Evolutionary conservation across 2,797 vertebrate genomes (phyloP).

Genomic region (Forpus xanthops): DNA sequence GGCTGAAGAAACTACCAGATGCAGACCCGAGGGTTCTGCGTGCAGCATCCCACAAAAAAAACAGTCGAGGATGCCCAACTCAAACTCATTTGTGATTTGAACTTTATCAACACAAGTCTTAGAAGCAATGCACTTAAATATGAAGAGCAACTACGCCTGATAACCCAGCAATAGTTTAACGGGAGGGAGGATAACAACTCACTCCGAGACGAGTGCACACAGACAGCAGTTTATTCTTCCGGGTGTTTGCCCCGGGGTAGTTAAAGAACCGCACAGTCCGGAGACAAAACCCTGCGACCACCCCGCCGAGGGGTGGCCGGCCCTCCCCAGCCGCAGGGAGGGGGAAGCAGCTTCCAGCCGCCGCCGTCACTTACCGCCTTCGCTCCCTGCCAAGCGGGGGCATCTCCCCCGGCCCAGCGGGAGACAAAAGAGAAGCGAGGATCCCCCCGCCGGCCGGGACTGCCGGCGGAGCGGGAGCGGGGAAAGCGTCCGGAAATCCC

Average conservation of each 20-base stretch:
- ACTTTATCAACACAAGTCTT: background rate
- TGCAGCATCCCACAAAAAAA: background rate
- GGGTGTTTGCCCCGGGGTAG: background rate
- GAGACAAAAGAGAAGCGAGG: constrained; percentile 3
- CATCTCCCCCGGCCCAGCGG: background rate
- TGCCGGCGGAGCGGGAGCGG: background rate
- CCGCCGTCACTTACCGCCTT: background rate
- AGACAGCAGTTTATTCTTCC: too few species aligned
- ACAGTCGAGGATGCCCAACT: background rate
- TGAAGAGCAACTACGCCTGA: background rate
- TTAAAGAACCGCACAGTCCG: too few species aligned
- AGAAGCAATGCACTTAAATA: background rate
- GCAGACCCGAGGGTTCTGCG: background rate
- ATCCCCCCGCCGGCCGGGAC: background rate
- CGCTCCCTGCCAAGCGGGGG: background rate
- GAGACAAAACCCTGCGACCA: background rate
- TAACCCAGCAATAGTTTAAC: background rate
- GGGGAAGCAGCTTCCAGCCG: background rate
- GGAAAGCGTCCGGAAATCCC: constrained; percentile 13
- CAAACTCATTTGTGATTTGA: background rate
- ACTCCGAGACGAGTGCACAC: accelerated
- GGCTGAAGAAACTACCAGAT: background rate
- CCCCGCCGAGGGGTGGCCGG: background rate
- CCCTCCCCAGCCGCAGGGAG: background rate
- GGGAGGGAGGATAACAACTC: background rate